Evolutionary conservation across 2,888 invertebrate genomes (phyloP).

Genomic region (Troides oblongomaculatus): DNA sequence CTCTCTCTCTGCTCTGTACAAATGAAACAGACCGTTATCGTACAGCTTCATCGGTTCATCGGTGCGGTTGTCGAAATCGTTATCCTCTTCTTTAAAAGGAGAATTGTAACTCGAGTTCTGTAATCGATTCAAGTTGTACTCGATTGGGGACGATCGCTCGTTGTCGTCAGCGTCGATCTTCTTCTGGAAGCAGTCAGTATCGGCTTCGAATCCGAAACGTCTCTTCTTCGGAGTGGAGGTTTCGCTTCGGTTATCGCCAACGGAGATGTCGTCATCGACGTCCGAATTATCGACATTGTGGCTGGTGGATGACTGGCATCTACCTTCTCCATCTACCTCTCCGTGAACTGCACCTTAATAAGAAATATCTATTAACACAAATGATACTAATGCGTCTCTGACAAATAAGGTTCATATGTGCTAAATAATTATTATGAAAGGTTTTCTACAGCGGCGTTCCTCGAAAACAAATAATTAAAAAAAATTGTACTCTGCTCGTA

Average conservation of each 20-base stretch:
- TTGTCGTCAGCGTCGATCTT: slow-evolving; percentile 44
- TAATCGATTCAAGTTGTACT: slow-evolving; percentile 57
- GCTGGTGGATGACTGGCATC: slow-evolving; percentile 49
- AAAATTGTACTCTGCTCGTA: slow-evolving; percentile 23
- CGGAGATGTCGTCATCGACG: slow-evolving; percentile 68
- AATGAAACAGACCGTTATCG: slow-evolving; percentile 65
- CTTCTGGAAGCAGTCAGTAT: slow-evolving; percentile 43
- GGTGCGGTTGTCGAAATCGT: slow-evolving; percentile 54
- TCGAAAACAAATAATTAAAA: not conserved
- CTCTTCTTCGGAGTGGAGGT: slow-evolving; percentile 57
- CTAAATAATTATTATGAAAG: no score
- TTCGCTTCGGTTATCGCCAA: slow-evolving; percentile 71
- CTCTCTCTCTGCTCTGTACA: slow-evolving; percentile 62
- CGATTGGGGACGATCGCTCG: slow-evolving; percentile 54
- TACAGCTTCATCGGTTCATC: slow-evolving; percentile 65
- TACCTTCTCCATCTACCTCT: slow-evolving; percentile 49
- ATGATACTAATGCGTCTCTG: not conserved
- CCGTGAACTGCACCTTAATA: slow-evolving; percentile 48
- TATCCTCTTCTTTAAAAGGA: slow-evolving; percentile 67
- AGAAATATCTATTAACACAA: slow-evolving; percentile 30
- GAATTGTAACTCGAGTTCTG: slow-evolving; percentile 58
- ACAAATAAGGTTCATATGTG: no score
- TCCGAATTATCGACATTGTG: slow-evolving; percentile 60
- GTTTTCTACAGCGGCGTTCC: no score
- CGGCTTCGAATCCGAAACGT: slow-evolving; percentile 41